Base-by-base conservation (phyloP, 2,113 vertebrate species). In the Pycnonotus jocosus region DNA sequence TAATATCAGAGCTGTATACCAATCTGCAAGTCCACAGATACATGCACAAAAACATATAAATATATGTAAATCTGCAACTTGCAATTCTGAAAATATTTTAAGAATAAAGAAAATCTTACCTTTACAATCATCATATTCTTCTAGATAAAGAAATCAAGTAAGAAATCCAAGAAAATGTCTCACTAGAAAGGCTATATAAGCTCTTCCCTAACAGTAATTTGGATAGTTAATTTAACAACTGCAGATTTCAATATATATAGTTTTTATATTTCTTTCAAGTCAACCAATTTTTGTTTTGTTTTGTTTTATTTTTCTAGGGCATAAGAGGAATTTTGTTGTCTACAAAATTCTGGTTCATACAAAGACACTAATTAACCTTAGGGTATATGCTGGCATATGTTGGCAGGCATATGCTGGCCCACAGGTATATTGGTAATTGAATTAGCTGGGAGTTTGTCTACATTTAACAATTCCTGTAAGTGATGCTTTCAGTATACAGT, bases 391-490 rank as follows among this genome's bases (percentile, higher is more conserved):
- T n/a, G n/a, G n/a, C n/a, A n/a, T n/a, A n/a, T n/a, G n/a, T n/a
- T n/a, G n/a, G 12, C 40, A 47, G 14, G 13, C 24, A 79, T 28
- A 57, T 54, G 68, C 68, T 95, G 53, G 38, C 45, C 31, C 14
- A 45, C 28, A 81, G 16, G 24, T 89, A 66, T 57, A 68, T 17
- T 48, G 18, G 17, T 47, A 89, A 89, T 73, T 80, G 65, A 2
- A n/a, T 91, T 91, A 86, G 7, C 2, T 62, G 33, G 4, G 38
- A 69, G 44, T 87, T 88, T 87, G 61, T 58, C 51, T 89, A 28
- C 27, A n/a, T 90, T 79, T 66, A 87, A 77, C 4, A 58, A 56
- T 93, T 96, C 58, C 73, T 93, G 61, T 84, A 94, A 92, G 27
- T 80, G 66, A 79, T 51, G 35, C 33, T 89, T 94, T 92, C 81